Conservation (phyloP, 2,888 invertebrate species). For the Lithodes maja region DNA sequence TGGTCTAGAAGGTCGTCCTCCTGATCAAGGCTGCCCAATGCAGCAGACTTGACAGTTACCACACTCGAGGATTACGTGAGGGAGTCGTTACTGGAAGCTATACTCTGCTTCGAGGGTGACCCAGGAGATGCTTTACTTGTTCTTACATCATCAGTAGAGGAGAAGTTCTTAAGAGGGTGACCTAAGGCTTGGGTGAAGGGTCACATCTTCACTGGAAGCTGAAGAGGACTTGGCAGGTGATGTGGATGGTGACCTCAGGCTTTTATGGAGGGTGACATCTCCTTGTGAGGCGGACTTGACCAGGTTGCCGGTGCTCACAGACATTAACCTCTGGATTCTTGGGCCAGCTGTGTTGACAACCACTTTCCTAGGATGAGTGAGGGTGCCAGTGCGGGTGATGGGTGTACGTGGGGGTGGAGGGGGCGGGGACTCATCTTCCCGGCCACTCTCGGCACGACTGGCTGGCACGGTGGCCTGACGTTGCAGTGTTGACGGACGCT, state of each 20-base stretch:
- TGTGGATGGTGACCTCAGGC: not conserved
- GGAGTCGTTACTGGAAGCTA: constrained; percentile 72
- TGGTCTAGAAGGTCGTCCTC: constrained; percentile 67
- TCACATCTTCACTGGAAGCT: constrained; percentile 8
- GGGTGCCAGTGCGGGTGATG: constrained; percentile 45
- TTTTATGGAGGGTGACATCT: constrained; percentile 31
- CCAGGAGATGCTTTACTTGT: constrained; percentile 54
- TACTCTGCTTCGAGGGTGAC: constrained; percentile 68
- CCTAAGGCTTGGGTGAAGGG: constrained; percentile 38
- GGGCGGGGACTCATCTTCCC: constrained; percentile 52
- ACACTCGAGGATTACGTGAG: constrained; percentile 72
- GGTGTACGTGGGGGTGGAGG: constrained; percentile 62
- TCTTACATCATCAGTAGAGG: constrained; percentile 65
- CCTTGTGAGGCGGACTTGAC: constrained; percentile 67
- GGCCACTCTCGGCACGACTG: constrained; percentile 30
- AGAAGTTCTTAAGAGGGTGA: constrained; percentile 59
- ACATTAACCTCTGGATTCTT: constrained; percentile 56
- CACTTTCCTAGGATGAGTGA: constrained; percentile 47
- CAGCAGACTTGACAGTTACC: constrained; percentile 72
- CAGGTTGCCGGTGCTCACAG: constrained; percentile 57
- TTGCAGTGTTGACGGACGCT: constrained; percentile 57
- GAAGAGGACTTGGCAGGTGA: constrained; percentile 22
- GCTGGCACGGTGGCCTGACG: constrained; percentile 62
- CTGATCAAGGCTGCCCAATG: constrained; percentile 61
- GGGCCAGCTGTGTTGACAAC: constrained; percentile 26